Evolutionary conservation across 2,113 vertebrate species (phyloP).

Genomic region (Girardinichthys multiradiatus): DNA sequence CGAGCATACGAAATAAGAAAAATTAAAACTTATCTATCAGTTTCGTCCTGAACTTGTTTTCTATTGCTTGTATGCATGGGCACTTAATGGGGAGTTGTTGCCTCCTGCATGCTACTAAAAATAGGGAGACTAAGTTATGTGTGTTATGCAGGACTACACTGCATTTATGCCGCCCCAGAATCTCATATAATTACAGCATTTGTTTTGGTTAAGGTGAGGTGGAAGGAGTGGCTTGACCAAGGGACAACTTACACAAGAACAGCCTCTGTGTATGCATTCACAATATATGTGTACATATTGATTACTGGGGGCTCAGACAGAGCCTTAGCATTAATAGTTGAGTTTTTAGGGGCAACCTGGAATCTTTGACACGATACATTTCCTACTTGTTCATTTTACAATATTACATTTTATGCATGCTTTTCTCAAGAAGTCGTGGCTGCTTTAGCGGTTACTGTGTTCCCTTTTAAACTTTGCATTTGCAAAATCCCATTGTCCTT

Average conservation of each 20-base stretch:
- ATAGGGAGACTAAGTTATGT: not conserved
- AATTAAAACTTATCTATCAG: not conserved
- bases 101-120: too few relatives aligned
- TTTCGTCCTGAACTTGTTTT: not conserved
- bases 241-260: not conserved
- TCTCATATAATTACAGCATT: not conserved
- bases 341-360: not conserved
- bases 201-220: not conserved
- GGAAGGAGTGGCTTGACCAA: not conserved
- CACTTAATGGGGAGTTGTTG: not conserved
- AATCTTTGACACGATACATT: not conserved
- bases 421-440: not conserved
- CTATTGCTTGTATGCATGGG: not conserved
- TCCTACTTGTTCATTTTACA: not conserved
- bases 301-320: not conserved
- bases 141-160: not conserved
- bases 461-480: not conserved
- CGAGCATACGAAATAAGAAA: too few relatives aligned
- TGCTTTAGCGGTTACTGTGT: not conserved
- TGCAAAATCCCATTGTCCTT: conserved; percentile 1
- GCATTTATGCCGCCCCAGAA: not conserved
- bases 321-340: not conserved
- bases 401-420: not conserved
- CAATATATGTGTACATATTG: not conserved
- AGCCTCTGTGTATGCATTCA: not conserved